Evolutionary conservation across 2,888 invertebrate species (phyloP), one percentile per base, ranked within the genome.

Genomic region (Protonemura montana): DNA sequence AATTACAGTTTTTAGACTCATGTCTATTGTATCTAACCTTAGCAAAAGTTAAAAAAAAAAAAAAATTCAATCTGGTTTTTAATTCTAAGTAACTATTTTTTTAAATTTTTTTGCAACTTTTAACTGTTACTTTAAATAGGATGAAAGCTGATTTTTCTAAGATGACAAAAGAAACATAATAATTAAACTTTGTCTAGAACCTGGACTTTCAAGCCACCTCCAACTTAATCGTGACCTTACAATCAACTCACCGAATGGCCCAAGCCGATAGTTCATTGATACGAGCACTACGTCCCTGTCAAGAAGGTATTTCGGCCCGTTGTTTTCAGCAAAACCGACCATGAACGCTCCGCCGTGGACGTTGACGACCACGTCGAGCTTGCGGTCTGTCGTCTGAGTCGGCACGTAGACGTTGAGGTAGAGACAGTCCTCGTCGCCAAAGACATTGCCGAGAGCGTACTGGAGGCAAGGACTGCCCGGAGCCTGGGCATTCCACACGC

Each of bases 301-400:
- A 41, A 88, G 85, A 25, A 87, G 85, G 42, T 87, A 86, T 76
- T 87, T 82, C 0, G 94, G 93, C 0, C 93, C 93, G 89, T 93
- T 94, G 0, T 90, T 86, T 7, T 91, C 90, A 0, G 93, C 93
- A 0, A 92, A 91, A 0, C 95, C 95, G 88, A 94, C 95, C 94
- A 95, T 95, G 90, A 94, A 95, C 21, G 94, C 94, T 0, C 95
- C 93, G 0, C 95, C 95, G 88, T 95, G 95, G 87, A 95, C 94
- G 89, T 91, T 93, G 0, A 95, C 93, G 81, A 95, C 88, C 0
- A 95, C 95, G 0, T 95, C 95, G 35, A 94, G 91, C 13, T 91
- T 90, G 0, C 92, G 91, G 0, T 91, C 91, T 0, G 91, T 89
- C 5, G 89, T 90, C 84, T n/a, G 26, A 76, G 88, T 88, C 16